Base-by-base conservation (phyloP, 2,888 invertebrate genomes). In the Coecobrya sp. region DNA sequence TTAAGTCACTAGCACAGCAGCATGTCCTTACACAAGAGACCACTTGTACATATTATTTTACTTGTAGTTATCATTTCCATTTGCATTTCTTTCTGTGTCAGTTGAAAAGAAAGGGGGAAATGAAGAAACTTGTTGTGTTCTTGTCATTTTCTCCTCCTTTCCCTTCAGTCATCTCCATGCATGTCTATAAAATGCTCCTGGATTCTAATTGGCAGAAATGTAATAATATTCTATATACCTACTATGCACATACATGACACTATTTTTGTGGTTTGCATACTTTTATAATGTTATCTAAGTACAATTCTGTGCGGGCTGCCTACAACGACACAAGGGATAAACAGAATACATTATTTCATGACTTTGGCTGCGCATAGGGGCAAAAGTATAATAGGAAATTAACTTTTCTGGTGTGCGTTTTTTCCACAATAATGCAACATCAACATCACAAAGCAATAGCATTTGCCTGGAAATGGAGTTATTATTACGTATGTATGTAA, bases 21-120 rank as follows among this genome's bases (percentile, higher is more conserved):
- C 19, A 73, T 73, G 73, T 73, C 22, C 11, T 45, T 42, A 73
- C 73, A 45, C 73, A 45, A 73, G 45, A 73, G 73, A 73, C 73
- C n/a, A 73, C 73, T 73, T 73, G 45, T 73, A 22, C 22, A 73
- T 45, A 70, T 42, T 10, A 3, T 62, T 19, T 25, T 62, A 25
- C 16, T n/a, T 70, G 1, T 70, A 45, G 5, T 73, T 45, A 73
- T 73, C 45, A 42, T 45, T 45, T 70, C 27, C 30, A 27, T 70
- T 4, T 70, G 70, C 70, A 70, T 27, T 68, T 70, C n/a, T 27
- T 68, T 70, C n/a, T 70, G n/a, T n/a, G 70, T 70, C 36, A n/a
- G 70, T 36, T 16, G 70, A 30, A 16, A 70, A 70, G 36, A 42
- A 70, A 70, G 5, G 59, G 19, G 7, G 36, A 70, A 36, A 36